Percentiles rank a stretch among this genome's conserved stretches.
These are phyloP conservation scores for Manis crassicaudata DNA, from an alignment of 2,797 vertebrate species.

Conservation along the genomic window DNA sequence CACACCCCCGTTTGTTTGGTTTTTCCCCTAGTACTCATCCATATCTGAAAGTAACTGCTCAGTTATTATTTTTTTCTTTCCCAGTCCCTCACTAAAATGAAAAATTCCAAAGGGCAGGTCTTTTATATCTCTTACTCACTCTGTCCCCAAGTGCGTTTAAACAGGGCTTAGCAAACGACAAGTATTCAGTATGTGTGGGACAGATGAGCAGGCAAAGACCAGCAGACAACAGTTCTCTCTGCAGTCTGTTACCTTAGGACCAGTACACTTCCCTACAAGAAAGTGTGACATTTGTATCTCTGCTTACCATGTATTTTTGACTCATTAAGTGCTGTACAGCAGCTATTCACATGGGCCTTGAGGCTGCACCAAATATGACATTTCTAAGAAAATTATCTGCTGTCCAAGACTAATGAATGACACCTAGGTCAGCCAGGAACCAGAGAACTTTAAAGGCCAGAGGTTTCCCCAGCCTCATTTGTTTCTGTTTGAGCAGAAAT, in stretches of 20 bases:
- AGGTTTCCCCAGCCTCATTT: neutral
- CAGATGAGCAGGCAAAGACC: neutral
- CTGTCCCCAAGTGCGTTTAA: neutral
- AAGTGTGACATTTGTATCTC: neutral
- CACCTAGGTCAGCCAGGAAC: slow-evolving; percentile 73
- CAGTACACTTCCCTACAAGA: neutral
- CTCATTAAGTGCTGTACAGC: neutral
- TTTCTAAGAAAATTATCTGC: slow-evolving; percentile 60
- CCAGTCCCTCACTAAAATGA: neutral
- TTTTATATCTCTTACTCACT: neutral
- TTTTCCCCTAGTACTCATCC: neutral
- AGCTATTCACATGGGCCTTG: neutral
- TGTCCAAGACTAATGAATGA: slow-evolving; percentile 46
- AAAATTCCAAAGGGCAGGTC: neutral
- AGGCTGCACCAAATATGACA: slow-evolving; percentile 25
- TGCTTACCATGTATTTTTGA: neutral
- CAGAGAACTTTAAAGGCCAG: slow-evolving; percentile 66
- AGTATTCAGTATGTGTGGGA: neutral
- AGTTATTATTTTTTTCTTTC: neutral
- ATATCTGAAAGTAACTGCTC: neutral
- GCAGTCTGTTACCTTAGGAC: neutral
- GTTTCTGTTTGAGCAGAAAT: slow-evolving; percentile 32
- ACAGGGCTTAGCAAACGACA: neutral
- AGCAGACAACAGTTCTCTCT: neutral
- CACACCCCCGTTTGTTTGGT: fast-evolving